Base-by-base conservation (phyloP, 2,797 vertebrate species). In the Tamandua tetradactyla region DNA sequence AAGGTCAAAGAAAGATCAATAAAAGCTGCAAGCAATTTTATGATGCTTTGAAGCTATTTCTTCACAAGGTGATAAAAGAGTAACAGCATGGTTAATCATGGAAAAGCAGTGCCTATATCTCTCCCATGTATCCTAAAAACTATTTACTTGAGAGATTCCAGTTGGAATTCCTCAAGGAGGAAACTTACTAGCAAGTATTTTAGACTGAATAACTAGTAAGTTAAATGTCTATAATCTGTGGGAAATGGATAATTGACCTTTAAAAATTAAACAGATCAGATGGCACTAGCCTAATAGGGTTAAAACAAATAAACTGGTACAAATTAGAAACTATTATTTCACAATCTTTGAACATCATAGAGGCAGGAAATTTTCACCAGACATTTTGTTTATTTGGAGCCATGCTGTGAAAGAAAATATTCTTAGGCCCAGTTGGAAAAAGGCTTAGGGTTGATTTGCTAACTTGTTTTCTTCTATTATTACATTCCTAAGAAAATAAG, bases 1-100 rank as follows among this genome's bases (percentile, higher is more conserved):
- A 95, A 94, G 44, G 49, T 32, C 72, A 87, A 76, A 9, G 52
- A 66, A 93, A 92, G 14, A 81, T 78, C 78, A 76, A 68, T 68
- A 85, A 55, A 92, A 62, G 42, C 22, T 76, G 40, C 93, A 94
- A 57, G 55, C 27, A 40, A 83, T 47, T 27, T 40, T 55, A 17
- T 49, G 61, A 35, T 72, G 13, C 57, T 87, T 71, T 76, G 40
- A 79, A 74, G 44, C 52, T 25, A 71, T 66, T 89, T 92, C 23
- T 5, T 55, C 35, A 22, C 10, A 44, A 71, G 18, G 55, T 49
- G 15, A 66, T 52, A 32, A 37, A 25, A 7, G 22, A 87, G 14
- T 37, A 64, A 59, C 40, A 61, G 17, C 0, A 27, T 25, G 35
- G 81, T 61, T 64, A 72, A 8, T 68, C 35, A 64, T 6, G 35